Evolutionary conservation across 1,140 invertebrate species (phyloP).

Genomic region (Conus ventricosus): DNA sequence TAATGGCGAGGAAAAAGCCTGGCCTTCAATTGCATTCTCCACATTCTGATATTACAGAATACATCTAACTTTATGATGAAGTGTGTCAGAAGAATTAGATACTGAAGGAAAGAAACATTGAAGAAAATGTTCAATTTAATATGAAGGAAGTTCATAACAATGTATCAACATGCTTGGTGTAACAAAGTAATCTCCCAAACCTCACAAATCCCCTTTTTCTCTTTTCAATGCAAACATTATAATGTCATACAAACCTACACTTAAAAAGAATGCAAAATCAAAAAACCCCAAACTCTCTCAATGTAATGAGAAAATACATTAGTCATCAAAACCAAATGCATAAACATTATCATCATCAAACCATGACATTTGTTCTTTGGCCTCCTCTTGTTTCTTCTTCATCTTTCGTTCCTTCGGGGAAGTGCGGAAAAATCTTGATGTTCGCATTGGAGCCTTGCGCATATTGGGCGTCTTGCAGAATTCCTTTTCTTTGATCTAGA

Average conservation of each 20-base stretch:
- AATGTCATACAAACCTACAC: too few relatives aligned
- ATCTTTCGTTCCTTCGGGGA: constrained; percentile 33
- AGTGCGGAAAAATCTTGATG: constrained; percentile 33
- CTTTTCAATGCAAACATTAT: neutral
- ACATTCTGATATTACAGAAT: neutral
- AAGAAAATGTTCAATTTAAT: neutral
- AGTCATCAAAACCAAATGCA: constrained; percentile 42
- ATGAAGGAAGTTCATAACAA: too few relatives aligned
- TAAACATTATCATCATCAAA: constrained; percentile 40
- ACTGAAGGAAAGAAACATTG: neutral
- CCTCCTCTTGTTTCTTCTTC: constrained; percentile 21
- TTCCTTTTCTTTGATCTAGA: constrained; percentile 10
- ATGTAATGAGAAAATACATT: neutral
- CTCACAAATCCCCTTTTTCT: neutral
- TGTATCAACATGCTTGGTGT: neutral
- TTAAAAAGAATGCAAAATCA: neutral
- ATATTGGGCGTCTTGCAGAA: constrained; percentile 31
- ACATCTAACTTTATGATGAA: too few relatives aligned
- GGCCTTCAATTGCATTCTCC: neutral
- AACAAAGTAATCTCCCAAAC: neutral
- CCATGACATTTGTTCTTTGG: constrained; percentile 34
- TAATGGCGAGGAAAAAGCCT: neutral
- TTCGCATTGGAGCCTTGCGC: constrained; percentile 14
- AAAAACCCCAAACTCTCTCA: neutral
- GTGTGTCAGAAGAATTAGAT: too few relatives aligned